These are phyloP conservation scores for Andricus curvator DNA, from an alignment of 2,888 invertebrate genomes.

Conservation along the genomic window DNA sequence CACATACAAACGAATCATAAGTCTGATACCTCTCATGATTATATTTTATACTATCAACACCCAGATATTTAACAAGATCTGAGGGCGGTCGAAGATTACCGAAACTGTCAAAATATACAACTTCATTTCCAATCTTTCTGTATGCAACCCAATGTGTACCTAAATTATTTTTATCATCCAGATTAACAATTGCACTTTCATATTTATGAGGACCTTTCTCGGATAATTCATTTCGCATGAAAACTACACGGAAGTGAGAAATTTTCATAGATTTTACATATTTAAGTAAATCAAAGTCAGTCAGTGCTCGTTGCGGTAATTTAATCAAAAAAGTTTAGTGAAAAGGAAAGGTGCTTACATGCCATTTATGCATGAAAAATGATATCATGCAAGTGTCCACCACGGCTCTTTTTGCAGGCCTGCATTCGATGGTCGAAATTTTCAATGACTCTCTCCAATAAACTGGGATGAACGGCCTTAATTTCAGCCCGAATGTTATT, in stretches of 20 bases:
- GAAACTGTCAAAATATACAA: slow-evolving; percentile 54
- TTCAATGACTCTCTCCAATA: no score
- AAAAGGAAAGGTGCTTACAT: no score
- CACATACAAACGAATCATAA: slow-evolving; percentile 38
- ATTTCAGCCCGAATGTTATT: no score
- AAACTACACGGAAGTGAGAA: slow-evolving; percentile 54
- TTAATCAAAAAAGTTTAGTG: no score
- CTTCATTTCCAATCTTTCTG: slow-evolving; percentile 29
- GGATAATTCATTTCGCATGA: slow-evolving; percentile 43
- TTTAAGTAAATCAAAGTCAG: slow-evolving; percentile 51
- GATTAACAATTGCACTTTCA: slow-evolving; percentile 56
- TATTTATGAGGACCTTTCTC: slow-evolving; percentile 39
- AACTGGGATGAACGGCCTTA: no score
- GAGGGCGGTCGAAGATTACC: slow-evolving; percentile 48
- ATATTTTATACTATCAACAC: slow-evolving; percentile 50
- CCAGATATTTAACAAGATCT: slow-evolving; percentile 46
- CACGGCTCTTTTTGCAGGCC: no score
- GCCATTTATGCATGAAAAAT: no score
- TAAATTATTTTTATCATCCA: slow-evolving; percentile 21
- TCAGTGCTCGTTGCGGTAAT: slow-evolving; percentile 57
- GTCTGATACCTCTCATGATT: slow-evolving; percentile 47
- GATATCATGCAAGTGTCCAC: no score
- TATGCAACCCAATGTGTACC: slow-evolving; percentile 59
- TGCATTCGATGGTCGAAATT: no score
- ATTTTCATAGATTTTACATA: slow-evolving; percentile 51